Evolutionary conservation across 2,113 vertebrate species (phyloP).

Genomic region (Chelonoidis abingdonii): DNA sequence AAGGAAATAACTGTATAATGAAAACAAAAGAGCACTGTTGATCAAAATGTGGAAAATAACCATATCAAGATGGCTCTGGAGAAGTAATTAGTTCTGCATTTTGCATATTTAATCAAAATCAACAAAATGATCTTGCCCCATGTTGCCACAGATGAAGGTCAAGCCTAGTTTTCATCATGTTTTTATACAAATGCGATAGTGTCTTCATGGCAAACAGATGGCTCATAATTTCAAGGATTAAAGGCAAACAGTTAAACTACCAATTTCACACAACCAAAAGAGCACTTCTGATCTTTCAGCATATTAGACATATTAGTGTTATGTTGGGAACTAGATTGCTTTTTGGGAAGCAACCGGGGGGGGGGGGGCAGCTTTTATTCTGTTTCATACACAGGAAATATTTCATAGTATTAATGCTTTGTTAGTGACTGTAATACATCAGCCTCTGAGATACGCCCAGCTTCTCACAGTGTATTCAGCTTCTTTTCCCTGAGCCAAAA

Average conservation of each 20-base stretch:
- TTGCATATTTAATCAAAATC: fast-evolving
- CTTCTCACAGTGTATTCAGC: fast-evolving
- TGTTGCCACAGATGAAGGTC: not conserved
- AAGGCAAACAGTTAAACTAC: not conserved
- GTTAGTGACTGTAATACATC: not conserved
- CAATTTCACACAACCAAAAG: fast-evolving
- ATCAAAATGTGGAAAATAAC: not conserved
- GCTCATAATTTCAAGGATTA: not conserved
- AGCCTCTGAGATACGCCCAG: fast-evolving
- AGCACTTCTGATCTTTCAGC: fast-evolving
- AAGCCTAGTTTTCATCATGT: not conserved
- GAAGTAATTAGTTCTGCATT: not conserved
- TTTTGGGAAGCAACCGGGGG: not conserved
- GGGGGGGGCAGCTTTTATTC: fast-evolving
- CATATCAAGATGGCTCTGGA: not conserved
- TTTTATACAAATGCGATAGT: not conserved
- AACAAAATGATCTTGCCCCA: no score
- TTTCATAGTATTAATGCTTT: not conserved
- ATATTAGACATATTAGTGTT: fast-evolving
- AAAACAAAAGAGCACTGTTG: fast-evolving
- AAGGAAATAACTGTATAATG: fast-evolving
- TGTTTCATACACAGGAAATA: not conserved
- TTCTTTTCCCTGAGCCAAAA: not conserved
- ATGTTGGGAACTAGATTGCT: fast-evolving
- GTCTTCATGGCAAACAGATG: not conserved